Base-by-base conservation (phyloP, 2,797 vertebrate genomes). In the Corythornis leucogaster region DNA sequence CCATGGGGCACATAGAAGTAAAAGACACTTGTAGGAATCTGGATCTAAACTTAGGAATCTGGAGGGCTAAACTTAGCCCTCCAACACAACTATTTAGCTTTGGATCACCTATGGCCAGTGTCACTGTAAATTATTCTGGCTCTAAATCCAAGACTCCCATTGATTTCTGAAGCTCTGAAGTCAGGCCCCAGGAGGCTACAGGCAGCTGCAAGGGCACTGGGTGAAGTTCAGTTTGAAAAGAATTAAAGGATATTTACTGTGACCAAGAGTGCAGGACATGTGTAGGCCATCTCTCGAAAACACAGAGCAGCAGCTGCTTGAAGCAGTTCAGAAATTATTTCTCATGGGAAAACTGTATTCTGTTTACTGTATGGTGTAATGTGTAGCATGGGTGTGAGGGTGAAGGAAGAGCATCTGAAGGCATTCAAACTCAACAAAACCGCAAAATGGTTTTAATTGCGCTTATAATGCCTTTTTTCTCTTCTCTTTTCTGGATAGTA, bases 311-410 rank as follows among this genome's bases (percentile, higher is more conserved):
- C 54, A 71, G 25, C 69, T 59, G 61, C 73, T 42, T 50, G 21
- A 84, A 82, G 51, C 53, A 67, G 46, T 22, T 85, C 30, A 50
- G 62, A 71, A 80, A 61, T 54, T 0, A 57, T 43, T 87, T 80
- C 64, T 79, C 33, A 15, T 17, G 25, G 54, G 80, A 86, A 79
- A 82, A 81, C 43, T 64, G 58, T 31, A 57, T 54, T 69, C 21
- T 77, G 4, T 46, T 95, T 78, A 64, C 40, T 25, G 53, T 8
- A 26, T 3, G 6, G 35, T 55, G 25, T 25, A 53, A 50, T 0
- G 0, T 14, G 33, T 42, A 45, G 30, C 54, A 53, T 1, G 5
- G 1, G 0, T 14, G 19, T 48, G 4, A 43, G 43, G 26, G 50
- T 12, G 22, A 26, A 48, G 30, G 25, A 85, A 70, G 28, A 92